Percentiles rank a stretch among this genome's conserved stretches.
Evolutionary conservation across 2,113 vertebrate genomes (phyloP).

Genomic region (Brachyhypopomus occidentalis): DNA sequence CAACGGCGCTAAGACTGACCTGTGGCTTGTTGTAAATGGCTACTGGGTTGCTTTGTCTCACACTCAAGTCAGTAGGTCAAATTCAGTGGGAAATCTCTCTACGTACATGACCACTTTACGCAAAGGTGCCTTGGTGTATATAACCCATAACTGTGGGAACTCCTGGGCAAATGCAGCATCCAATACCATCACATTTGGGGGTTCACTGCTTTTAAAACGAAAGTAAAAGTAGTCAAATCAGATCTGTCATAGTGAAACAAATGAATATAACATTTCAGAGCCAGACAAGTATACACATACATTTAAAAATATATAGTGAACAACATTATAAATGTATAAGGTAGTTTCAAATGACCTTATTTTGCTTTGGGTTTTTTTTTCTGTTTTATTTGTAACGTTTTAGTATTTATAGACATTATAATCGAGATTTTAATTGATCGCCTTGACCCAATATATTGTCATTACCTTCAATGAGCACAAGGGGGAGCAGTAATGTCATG

Average conservation of each 20-base stretch:
- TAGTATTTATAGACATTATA: neutral
- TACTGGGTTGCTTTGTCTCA: constrained; percentile 59
- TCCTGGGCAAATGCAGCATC: constrained; percentile 57
- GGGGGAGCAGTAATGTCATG: constrained; percentile 33
- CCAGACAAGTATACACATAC: neutral
- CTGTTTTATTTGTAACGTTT: neutral
- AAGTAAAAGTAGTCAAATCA: neutral
- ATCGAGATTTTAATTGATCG: neutral
- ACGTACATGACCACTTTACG: constrained; percentile 52
- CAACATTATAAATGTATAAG: neutral
- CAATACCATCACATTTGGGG: constrained; percentile 56
- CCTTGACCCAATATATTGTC: neutral
- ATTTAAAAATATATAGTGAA: neutral
- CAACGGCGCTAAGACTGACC: constrained; percentile 34
- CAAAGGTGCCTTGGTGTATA: constrained; percentile 51
- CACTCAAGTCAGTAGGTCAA: constrained; percentile 30
- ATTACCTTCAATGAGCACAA: constrained; percentile 15
- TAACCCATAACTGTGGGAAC: constrained; percentile 57
- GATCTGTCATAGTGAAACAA: no score
- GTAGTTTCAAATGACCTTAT: neutral
- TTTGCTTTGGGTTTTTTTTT: constrained; percentile 1
- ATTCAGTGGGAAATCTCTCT: constrained; percentile 46
- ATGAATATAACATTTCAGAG: no score
- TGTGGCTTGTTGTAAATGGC: constrained; percentile 60
- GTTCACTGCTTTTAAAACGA: constrained; percentile 52